Evolutionary conservation across 2,888 invertebrate species (phyloP), one percentile per base, ranked within the genome.

Genomic region (Sicus ferrugineus): DNA sequence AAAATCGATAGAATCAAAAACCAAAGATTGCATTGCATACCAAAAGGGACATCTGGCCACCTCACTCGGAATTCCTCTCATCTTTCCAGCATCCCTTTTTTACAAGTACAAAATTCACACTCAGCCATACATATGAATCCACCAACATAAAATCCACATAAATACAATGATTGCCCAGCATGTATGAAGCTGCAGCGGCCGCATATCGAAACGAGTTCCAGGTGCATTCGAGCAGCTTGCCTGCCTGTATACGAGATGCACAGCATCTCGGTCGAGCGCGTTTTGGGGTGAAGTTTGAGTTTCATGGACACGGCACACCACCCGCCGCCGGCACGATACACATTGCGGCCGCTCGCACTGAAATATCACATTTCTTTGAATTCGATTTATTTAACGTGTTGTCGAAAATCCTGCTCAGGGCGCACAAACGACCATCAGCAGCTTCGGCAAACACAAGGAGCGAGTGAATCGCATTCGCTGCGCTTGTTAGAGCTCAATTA

Each of bases 401-500:
- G 23, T 59, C 52, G 23, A 64, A 31, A 48, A 67, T 48, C 30
- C 59, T n/a, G 42, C 59, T 46, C 48, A 42, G 48, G 56, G 56
- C 46, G 58, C 50, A 11, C 34, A 14, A 50, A 50, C 50, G 21
- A 19, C 21, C n/a, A n/a, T n/a, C 50, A 50, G 50, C 21, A 50
- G 42, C 50, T 50, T 50, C 50, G 19, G 54, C 26, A 54, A 28
- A 54, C 54, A 54, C 54, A 54, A 54, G 77, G 77, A 79, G 79
- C 78, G 75, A 70, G 74, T 76, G 79, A 82, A 82, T 82, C 78
- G 78, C 80, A 80, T 82, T 82, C 77, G 74, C 64, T 75, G 69
- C 75, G 82, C 82, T 81, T 83, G 83, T 82, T 82, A 80, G 78
- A 80, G 80, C 76, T 77, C 80, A 83, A 82, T 82, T 82, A 81